Evolutionary conservation across 2,797 vertebrate species (phyloP).

Genomic region (Takifugu rubripes): DNA sequence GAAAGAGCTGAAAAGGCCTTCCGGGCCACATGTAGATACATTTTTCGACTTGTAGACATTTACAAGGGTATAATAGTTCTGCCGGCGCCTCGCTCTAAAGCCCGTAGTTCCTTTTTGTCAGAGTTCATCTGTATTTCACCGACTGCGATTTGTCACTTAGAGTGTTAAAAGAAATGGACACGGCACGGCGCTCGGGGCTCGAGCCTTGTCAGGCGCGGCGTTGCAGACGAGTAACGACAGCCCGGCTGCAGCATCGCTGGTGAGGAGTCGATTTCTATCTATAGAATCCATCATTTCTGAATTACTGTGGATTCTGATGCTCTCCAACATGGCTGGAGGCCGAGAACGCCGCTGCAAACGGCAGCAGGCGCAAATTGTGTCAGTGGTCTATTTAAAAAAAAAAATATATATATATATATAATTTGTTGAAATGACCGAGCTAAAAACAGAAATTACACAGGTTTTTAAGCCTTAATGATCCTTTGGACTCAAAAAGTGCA

Average conservation of each 20-base stretch:
- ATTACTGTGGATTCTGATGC: background rate
- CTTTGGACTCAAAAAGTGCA: no score
- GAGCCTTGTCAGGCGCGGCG: conserved; percentile 26
- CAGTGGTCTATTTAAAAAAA: background rate
- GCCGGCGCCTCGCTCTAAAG: background rate
- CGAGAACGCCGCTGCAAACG: background rate
- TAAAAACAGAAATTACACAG: no score
- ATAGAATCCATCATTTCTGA: conserved; percentile 10
- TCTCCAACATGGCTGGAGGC: background rate
- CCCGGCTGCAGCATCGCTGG: conserved; percentile 22
- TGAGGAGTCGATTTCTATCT: conserved; percentile 47
- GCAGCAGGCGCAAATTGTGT: background rate
- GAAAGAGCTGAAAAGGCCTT: no score
- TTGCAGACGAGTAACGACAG: conserved; percentile 34
- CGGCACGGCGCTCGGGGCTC: conserved; percentile 17
- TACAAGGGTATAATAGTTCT: background rate
- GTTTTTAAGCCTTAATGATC: no score
- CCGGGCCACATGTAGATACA: no score
- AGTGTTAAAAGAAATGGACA: conserved; percentile 7
- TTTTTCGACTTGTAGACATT: background rate
- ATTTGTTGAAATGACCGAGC: background rate
- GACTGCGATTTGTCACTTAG: conserved; percentile 17
- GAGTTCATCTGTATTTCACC: background rate
- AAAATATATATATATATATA: background rate
- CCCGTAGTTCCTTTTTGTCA: background rate